Evolutionary conservation across 2,113 vertebrate genomes (phyloP), one percentile per base, ranked within the genome.

Genomic region (Neolamprologus sp.): DNA sequence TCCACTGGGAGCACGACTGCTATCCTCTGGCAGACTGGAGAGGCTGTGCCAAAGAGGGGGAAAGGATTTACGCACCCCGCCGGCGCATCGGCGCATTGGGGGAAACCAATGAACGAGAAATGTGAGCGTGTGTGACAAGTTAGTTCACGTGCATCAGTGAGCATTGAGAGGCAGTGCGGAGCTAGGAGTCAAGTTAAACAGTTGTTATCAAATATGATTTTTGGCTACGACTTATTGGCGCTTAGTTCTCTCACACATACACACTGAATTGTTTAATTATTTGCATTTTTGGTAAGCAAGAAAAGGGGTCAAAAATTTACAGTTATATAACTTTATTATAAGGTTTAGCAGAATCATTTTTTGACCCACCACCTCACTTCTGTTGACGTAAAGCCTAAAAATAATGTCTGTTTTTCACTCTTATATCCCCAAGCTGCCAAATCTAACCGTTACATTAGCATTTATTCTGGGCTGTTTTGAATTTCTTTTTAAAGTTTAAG

Each of bases 1-100:
- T 98, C 97, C 96, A 21, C 94, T 93, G 94, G 92, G 93, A 93
- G 94, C 94, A 79, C 87, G 88, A 91, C 92, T 93, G 91, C 93
- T 89, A 7, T 92, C 87, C 93, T 92, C 90, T 83, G 89, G 87
- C 90, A 21, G 90, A 75, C 91, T 73, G 94, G 85, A 81, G 82
- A 83, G 83, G 88, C 91, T 75, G 87, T 49, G 90, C 80, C 83
- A 58, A 47, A 80, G 88, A 65, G 55, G 81, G 91, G 54, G 83
- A 81, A 83, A 82, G 88, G 87, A 57, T 85, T 85, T 71, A 92
- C 92, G 63, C 90, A 87, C 90, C 84, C 85, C 84, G 82, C 83
- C 49, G 91, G 84, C 73, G 40, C 23, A 28, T 71, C 49, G 87
- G 86, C 73, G 42, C 23, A 28, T 71, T 23, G 42, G 40, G 81